These are phyloP conservation scores for Pangasius larnaudii DNA, from an alignment of 2,797 vertebrate species.

Conservation along the genomic window DNA sequence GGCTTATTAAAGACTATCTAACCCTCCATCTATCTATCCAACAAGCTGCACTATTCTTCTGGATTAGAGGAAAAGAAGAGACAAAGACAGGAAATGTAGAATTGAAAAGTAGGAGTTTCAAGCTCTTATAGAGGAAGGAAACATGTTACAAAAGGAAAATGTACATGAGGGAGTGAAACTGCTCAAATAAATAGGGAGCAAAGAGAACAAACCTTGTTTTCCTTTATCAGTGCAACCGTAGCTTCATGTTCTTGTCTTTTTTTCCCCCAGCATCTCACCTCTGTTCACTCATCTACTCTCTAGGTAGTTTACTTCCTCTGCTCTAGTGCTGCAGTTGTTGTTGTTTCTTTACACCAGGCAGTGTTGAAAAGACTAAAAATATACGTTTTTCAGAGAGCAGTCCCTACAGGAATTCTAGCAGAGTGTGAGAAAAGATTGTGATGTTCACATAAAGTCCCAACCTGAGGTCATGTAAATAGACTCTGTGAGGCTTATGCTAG, in stretches of 20 bases:
- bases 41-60: conserved; percentile 17
- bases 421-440: conserved; percentile 69
- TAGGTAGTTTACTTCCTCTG: conserved; percentile 59
- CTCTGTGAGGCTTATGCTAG: conserved; percentile 46
- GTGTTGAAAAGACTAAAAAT: conserved; percentile 77
- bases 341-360: conserved; percentile 75
- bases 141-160: neutral
- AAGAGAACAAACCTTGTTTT: conserved; percentile 51
- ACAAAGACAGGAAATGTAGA: neutral
- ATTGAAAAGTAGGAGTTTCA: neutral
- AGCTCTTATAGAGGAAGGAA: conserved; percentile 3
- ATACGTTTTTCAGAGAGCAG: conserved; percentile 71
- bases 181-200: conserved; percentile 31
- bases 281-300: conserved; percentile 53
- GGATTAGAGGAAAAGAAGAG: neutral
- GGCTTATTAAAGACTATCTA: conserved; percentile 55
- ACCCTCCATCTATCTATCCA: conserved; percentile 27
- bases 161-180: neutral
- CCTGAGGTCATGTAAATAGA: conserved; percentile 54
- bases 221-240: conserved; percentile 41
- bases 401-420: conserved; percentile 72
- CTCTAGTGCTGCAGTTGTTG: conserved; percentile 62
- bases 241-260: conserved; percentile 53
- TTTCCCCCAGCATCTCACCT: conserved; percentile 38
- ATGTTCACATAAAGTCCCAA: conserved; percentile 54